A percentile compares a stretch with the other conserved stretches of the same genome.
phyloP scores from a whole-genome alignment of 2,113 vertebrate genomes.

The Paralichthys olivaceus region DNA sequence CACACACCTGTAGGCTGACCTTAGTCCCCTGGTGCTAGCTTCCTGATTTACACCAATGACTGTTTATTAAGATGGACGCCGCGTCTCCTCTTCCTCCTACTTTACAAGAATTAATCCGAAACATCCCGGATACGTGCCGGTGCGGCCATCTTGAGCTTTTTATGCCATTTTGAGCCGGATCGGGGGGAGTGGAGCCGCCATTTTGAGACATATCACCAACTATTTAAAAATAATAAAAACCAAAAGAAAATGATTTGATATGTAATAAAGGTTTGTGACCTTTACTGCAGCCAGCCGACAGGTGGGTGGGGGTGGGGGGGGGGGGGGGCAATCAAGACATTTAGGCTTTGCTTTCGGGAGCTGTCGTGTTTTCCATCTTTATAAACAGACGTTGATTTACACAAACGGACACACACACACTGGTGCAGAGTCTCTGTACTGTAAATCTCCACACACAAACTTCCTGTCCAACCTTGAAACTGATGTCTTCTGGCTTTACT shows the following conservation, averaged over 20 bases:
- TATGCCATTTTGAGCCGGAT: not conserved
- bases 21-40: constrained; percentile 77
- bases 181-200: no score
- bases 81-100: not conserved
- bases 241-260: no score
- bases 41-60: constrained; percentile 41
- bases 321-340: not conserved
- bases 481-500: constrained; percentile 72
- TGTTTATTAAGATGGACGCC: not conserved
- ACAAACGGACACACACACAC: constrained; percentile 18
- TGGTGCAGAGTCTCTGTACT: constrained; percentile 49
- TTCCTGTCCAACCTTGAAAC: constrained; percentile 71
- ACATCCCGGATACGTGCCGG: not conserved
- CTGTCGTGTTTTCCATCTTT: not conserved
- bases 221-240: no score
- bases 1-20: constrained; percentile 65
- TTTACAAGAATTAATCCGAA: not conserved
- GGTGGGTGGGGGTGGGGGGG: no score
- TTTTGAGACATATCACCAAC: no score
- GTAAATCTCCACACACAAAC: constrained; percentile 49
- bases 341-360: not conserved
- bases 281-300: not conserved
- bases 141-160: not conserved
- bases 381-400: constrained; percentile 10
- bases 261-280: no score